Base-by-base conservation (phyloP, 2,113 vertebrate species). In the Sporophila hypoxantha region DNA sequence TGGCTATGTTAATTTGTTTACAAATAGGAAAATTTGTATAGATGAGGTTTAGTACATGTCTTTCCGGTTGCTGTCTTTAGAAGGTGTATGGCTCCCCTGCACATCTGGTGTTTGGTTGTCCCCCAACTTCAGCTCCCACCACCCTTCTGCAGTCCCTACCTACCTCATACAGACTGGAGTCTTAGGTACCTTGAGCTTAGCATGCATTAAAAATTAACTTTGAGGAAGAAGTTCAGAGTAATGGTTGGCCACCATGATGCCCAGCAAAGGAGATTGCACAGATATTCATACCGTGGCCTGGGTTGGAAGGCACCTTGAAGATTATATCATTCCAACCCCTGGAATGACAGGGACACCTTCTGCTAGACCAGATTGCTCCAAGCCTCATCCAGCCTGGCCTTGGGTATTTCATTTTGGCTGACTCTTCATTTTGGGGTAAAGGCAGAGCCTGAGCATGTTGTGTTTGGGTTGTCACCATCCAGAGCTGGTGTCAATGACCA, bases 1-100 rank as follows among this genome's bases (percentile, higher is more conserved):
- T 73, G 85, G 37, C 37, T 57, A 2, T 61, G 42, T 55, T 81
- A 62, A 76, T 91, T 83, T 83, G 76, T 91, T 87, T 94, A 62
- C 30, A 80, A 73, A 81, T 59, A 73, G 67, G 14, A 16, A 65
- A 91, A 77, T 62, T 17, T 61, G 82, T 83, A 55, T 36, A 59
- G 34, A 17, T 36, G 56, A 80, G 25, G 36, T 85, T 87, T 68
- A 83, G 65, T 21, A 52, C 14, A 3, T 5, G 14, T 44, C 36
- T 53, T 66, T 69, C 18, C 50, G 76, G 19, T 7, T 87, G n/a
- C 22, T 14, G 25, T 57, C 9, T 26, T 60, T 7, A 39, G 36
- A 56, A 89, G 68, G 14, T 42, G 9, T 17, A 8, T 9, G 19
- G 32, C 30, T 82, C 3, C 21, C 13, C 10, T 50, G 44, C 22